These are phyloP conservation scores for Drosophila cognata DNA, from an alignment of 2,888 invertebrate species.

Conservation along the genomic window DNA sequence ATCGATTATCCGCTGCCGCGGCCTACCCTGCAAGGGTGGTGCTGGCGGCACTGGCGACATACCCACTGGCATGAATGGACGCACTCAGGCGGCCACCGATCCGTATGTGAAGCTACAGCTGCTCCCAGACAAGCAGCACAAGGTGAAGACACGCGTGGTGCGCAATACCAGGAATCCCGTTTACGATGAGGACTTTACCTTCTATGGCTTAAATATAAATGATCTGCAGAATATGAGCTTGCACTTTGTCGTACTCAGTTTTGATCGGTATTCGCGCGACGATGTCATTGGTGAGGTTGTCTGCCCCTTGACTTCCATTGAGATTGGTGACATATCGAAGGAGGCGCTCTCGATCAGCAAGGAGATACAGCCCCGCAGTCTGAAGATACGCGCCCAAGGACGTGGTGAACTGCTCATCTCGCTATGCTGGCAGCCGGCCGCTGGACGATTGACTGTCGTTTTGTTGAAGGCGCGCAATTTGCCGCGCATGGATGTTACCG, in stretches of 20 bases:
- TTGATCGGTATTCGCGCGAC: slow-evolving; percentile 98
- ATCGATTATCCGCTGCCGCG: slow-evolving; percentile 95
- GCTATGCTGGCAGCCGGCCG: slow-evolving; percentile 98
- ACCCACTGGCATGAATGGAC: slow-evolving; percentile 84
- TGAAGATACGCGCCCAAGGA: slow-evolving; percentile 97
- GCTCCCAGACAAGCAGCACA: slow-evolving; percentile 98
- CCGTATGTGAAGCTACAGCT: slow-evolving; percentile 99
- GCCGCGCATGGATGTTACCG: slow-evolving; percentile 99
- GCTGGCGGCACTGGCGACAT: slow-evolving; percentile 87
- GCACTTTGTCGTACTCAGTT: slow-evolving; percentile 97
- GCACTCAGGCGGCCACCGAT: slow-evolving; percentile 87
- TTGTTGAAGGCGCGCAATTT: slow-evolving; percentile 98
- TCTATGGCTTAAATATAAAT: slow-evolving; percentile 95
- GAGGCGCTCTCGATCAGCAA: slow-evolving; percentile 93
- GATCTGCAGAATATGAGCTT: slow-evolving; percentile 95
- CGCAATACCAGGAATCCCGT: slow-evolving; percentile 98
- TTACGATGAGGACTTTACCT: slow-evolving; percentile 99
- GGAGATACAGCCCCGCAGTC: slow-evolving; percentile 96
- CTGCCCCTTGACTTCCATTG: slow-evolving; percentile 89
- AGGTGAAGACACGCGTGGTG: slow-evolving; percentile 97
- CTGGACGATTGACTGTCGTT: slow-evolving; percentile 97
- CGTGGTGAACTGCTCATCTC: slow-evolving; percentile 98
- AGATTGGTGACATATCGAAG: slow-evolving; percentile 89
- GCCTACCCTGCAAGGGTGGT: slow-evolving; percentile 88
- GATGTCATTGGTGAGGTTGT: slow-evolving; percentile 99